Evolutionary conservation across 2,888 invertebrate species (phyloP), one percentile per base, ranked within the genome.

Genomic region (Temnothorax rugatulus): DNA sequence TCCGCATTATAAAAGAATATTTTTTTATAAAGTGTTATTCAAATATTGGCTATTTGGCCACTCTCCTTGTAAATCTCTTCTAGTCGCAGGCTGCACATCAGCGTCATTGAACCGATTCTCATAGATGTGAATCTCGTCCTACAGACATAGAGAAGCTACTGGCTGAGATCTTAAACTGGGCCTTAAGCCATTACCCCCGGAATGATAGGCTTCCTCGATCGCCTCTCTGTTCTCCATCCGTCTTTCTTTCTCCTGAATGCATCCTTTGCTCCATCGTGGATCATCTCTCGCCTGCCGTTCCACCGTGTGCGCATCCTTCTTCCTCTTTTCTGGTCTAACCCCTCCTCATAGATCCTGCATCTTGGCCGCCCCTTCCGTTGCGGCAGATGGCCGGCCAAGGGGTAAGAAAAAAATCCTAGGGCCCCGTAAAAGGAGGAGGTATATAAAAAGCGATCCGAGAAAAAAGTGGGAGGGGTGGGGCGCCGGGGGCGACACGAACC

Each of bases 361-460:
- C 95, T 95, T 95, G 88, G 91, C 92, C 95, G 95, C 94, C 95
- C 95, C 94, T 95, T 95, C 95, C 95, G 95, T 92, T 94, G 94
- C 93, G 93, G 95, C 96, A 96, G 96, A 95, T 96, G 96, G 96
- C 95, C 95, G 92, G 93, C 94, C 92, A 95, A 94, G 95, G 95
- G 94, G 95, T 94, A 95, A 95, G 94, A 92, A 93, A 93, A 94
- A 93, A 93, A 93, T 91, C 91, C 91, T 91, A 91, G 92, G 93
- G 91, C 90, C 90, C 91, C 91, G 90, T 89, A 90, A 91, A 84
- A 87, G 75, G 87, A 86, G 85, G 88, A 91, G 92, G 88, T 91
- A 93, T 92, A 92, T 94, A 94, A 94, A 94, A 94, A 94, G 92
- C 92, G 94, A 93, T 93, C 91, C 66, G 85, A 82, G 57, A 93